Evolutionary conservation across 2,888 invertebrate species (phyloP).

Genomic region (Melitaea athalia): DNA sequence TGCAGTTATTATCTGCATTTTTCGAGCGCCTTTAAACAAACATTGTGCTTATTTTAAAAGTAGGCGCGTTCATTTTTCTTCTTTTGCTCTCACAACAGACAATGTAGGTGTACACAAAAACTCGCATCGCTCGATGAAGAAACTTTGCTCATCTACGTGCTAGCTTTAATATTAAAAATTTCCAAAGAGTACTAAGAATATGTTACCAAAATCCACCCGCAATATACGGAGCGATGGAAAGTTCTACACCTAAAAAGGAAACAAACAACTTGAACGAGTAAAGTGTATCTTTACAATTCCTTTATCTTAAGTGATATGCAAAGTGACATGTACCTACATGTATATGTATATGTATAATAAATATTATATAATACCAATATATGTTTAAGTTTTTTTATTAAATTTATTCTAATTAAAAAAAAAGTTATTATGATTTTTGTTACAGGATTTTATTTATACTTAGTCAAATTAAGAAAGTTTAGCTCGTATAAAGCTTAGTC

Average conservation of each 20-base stretch:
- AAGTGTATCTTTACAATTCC: not conserved
- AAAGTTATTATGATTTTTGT: not conserved
- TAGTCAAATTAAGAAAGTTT: not conserved
- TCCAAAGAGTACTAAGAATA: slow-evolving; percentile 23
- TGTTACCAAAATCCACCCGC: slow-evolving; percentile 9
- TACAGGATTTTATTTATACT: not conserved
- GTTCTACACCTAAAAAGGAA: not conserved
- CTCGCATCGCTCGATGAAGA: slow-evolving; percentile 37
- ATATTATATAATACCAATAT: no score
- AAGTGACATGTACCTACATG: no score
- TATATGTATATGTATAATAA: no score
- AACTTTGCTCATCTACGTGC: slow-evolving; percentile 38
- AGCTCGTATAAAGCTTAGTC: not conserved
- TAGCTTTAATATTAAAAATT: slow-evolving; percentile 37
- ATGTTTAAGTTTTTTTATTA: not conserved
- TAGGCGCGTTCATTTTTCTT: slow-evolving; percentile 36
- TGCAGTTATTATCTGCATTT: slow-evolving; percentile 22
- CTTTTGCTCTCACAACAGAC: slow-evolving; percentile 33
- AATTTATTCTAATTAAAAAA: not conserved
- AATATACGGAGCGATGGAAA: slow-evolving; percentile 5
- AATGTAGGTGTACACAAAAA: slow-evolving; percentile 36
- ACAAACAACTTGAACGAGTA: not conserved
- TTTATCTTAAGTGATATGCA: not conserved
- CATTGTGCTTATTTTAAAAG: slow-evolving; percentile 37
- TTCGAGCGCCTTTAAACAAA: slow-evolving; percentile 30